Conservation (phyloP, 2,888 invertebrate genomes). For the Melanchra persicariae region DNA sequence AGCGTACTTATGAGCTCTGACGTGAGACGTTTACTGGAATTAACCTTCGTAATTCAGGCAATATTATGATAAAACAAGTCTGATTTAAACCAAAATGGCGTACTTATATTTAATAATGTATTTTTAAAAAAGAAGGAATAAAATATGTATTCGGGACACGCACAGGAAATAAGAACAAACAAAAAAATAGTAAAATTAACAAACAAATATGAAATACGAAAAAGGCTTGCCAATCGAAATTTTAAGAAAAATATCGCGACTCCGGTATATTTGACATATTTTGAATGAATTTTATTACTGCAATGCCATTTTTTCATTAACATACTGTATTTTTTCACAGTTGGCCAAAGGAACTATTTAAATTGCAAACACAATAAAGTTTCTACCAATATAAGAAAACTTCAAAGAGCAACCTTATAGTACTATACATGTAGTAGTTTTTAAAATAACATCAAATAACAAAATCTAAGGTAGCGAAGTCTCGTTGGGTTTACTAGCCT, state of each 20-base stretch:
- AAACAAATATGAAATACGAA: background rate
- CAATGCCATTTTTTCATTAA: no score
- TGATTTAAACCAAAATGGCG: background rate
- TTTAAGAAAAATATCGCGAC: background rate
- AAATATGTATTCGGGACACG: background rate
- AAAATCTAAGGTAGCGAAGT: slow-evolving; percentile 32
- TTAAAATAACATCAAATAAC: slow-evolving; percentile 28
- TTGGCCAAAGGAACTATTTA: no score
- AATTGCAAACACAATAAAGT: no score
- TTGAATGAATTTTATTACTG: no score
- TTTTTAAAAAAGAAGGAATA: background rate
- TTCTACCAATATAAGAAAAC: background rate
- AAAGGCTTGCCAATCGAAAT: background rate
- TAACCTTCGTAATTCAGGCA: background rate
- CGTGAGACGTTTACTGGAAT: background rate
- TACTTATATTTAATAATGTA: background rate
- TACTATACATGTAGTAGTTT: background rate
- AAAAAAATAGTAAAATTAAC: background rate
- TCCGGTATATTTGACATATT: background rate
- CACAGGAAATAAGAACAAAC: background rate
- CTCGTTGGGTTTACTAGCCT: slow-evolving; percentile 30
- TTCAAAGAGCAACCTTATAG: background rate
- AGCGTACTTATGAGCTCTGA: slow-evolving; percentile 10
- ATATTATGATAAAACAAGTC: background rate
- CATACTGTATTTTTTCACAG: no score